Evolutionary conservation across 2,113 vertebrate species (phyloP).

Genomic region (Opisthocomus hoazin): DNA sequence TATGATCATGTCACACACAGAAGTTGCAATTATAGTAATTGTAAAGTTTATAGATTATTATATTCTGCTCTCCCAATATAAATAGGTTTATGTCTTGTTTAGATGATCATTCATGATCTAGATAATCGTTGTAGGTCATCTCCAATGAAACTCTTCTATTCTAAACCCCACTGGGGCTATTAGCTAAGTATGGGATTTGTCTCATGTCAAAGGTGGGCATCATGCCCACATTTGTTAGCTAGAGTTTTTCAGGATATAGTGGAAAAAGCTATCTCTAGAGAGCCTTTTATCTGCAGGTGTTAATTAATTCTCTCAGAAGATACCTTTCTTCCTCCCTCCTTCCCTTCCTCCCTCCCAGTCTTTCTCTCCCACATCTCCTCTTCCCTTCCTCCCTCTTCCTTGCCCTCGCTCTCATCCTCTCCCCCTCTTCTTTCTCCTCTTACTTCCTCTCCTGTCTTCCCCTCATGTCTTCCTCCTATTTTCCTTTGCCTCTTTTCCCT

Average conservation of each 20-base stretch:
- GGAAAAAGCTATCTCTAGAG: not conserved
- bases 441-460: not conserved
- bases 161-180: not conserved
- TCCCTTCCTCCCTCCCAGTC: not conserved
- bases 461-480: not conserved
- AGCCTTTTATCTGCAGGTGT: not conserved
- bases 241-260: not conserved
- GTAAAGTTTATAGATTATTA: not conserved
- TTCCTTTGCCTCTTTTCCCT: not conserved
- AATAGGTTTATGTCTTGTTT: not conserved
- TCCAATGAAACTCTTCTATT: not conserved
- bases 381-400: not conserved
- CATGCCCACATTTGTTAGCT: not conserved
- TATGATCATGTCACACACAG: not conserved
- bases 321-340: not conserved
- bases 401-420: not conserved
- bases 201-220: not conserved
- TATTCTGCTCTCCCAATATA: not conserved
- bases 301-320: not conserved
- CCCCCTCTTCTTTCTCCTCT: not conserved
- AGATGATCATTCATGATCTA: not conserved
- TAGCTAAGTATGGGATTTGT: not conserved
- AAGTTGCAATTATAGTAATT: not conserved
- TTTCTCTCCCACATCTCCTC: no score
- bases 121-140: not conserved